A percentile compares a stretch with the other conserved stretches of the same genome.
phyloP scores from a whole-genome alignment of 2,888 invertebrate species.

The Autographa gamma region DNA sequence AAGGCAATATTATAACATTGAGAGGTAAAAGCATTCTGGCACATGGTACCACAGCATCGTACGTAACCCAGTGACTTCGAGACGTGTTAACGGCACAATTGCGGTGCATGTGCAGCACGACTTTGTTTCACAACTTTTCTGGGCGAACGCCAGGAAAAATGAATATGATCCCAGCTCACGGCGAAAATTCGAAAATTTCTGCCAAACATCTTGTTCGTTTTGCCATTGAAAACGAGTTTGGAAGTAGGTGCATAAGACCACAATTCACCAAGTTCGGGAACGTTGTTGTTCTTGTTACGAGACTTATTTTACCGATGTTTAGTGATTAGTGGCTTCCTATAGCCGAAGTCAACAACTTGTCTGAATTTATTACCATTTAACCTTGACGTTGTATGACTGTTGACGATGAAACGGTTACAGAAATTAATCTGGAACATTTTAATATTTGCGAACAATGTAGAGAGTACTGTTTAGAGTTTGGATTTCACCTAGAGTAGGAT shows the following conservation, averaged over 20 bases:
- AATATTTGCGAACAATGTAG: not conserved
- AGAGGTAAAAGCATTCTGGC: not conserved
- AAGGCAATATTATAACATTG: not conserved
- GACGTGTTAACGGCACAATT: constrained; percentile 5
- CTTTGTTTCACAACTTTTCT: constrained; percentile 1
- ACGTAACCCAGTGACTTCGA: not conserved
- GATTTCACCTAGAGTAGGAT: not conserved
- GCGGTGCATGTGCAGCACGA: not conserved
- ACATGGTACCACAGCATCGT: not conserved
- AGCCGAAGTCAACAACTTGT: not conserved
- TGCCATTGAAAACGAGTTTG: not conserved
- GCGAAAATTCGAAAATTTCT: not conserved
- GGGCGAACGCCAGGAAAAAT: not conserved
- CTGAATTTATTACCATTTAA: not conserved
- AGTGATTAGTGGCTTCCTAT: not conserved
- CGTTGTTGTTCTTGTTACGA: not conserved
- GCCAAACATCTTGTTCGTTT: not conserved
- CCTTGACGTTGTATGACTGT: not conserved
- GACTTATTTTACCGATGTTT: not conserved
- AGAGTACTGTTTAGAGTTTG: not conserved
- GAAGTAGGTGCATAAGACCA: constrained; percentile 1
- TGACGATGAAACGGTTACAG: not conserved
- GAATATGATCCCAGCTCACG: constrained; percentile 5
- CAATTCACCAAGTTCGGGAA: not conserved
- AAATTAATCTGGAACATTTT: not conserved